Evolutionary conservation across 2,797 vertebrate genomes (phyloP).

Genomic region (Hyperoplus immaculatus): DNA sequence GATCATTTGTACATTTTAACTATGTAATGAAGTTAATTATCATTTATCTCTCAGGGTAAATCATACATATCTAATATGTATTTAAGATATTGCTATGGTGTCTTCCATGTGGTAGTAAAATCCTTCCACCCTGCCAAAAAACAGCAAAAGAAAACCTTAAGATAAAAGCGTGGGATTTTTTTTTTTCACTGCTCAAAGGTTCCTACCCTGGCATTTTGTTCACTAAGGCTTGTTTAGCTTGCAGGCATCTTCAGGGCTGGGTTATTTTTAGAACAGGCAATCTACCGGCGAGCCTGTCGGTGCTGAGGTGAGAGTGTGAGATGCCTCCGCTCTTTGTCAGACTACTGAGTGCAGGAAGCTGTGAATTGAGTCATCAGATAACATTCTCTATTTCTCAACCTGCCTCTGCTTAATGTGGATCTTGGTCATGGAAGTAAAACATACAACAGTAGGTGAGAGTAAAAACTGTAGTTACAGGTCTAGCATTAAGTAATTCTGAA

Average conservation of each 20-base stretch:
- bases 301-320: conserved; percentile 46
- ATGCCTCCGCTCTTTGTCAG: conserved; percentile 51
- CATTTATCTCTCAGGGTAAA: conserved; percentile 16
- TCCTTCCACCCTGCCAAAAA: neutral
- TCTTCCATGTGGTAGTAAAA: conserved; percentile 4
- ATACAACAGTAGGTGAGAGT: conserved; percentile 6
- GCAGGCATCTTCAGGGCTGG: conserved; percentile 53
- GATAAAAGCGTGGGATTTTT: neutral
- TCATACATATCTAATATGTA: conserved; percentile 28
- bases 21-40: neutral
- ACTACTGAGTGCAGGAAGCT: conserved; percentile 17
- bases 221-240: conserved; percentile 59
- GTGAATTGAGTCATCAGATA: conserved; percentile 45
- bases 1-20: neutral
- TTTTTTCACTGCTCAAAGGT: conserved; percentile 29
- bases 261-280: conserved; percentile 71
- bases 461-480: neutral
- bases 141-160: no score
- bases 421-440: conserved; percentile 12
- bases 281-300: conserved; percentile 49
- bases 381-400: neutral
- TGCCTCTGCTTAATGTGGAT: conserved; percentile 21
- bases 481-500: neutral
- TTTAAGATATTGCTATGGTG: neutral
- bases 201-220: conserved; percentile 51